Percentiles rank a stretch among this genome's conserved stretches.
Conservation (phyloP, 2,797 vertebrate genomes). For the Micropoecilia bifurca region DNA sequence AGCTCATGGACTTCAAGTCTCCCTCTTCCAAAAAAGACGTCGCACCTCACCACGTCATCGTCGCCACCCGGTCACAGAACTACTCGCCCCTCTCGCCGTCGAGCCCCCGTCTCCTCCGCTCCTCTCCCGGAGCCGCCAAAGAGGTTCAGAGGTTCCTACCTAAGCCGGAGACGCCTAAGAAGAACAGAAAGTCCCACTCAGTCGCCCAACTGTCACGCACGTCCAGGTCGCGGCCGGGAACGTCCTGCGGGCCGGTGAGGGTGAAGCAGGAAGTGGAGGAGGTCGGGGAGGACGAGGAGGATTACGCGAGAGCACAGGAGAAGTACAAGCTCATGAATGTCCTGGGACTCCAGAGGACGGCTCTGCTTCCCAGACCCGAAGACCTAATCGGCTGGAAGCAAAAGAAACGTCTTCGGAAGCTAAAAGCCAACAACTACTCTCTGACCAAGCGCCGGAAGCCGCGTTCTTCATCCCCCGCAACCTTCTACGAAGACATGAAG, state of each 20-base stretch:
- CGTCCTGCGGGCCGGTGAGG: constrained; percentile 67
- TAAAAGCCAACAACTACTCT: constrained; percentile 85
- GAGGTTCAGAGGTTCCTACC: constrained; percentile 75
- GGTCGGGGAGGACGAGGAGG: constrained; percentile 79
- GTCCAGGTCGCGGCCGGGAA: constrained; percentile 55
- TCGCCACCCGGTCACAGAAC: constrained; percentile 51
- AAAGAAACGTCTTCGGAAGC: constrained; percentile 84
- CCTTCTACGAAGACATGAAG: constrained; percentile 50
- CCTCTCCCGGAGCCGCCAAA: constrained; percentile 78
- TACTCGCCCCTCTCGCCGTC: constrained; percentile 64
- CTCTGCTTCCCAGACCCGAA: constrained; percentile 80
- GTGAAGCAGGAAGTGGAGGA: constrained; percentile 80
- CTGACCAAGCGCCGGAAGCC: constrained; percentile 81
- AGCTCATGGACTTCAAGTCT: constrained; percentile 87
- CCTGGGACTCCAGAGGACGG: constrained; percentile 84
- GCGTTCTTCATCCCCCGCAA: constrained; percentile 49
- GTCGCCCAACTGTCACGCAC: constrained; percentile 39
- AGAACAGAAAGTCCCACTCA: constrained; percentile 49
- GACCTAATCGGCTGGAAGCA: constrained; percentile 85
- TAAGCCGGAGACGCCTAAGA: constrained; percentile 62
- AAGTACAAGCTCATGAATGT: constrained; percentile 86
- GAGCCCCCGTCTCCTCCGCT: constrained; percentile 79
- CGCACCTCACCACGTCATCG: constrained; percentile 44
- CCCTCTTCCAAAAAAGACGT: constrained; percentile 78
- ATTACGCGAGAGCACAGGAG: constrained; percentile 81